Evolutionary conservation across 1,140 invertebrate species (phyloP).

Genomic region (Archivesica marissinica): DNA sequence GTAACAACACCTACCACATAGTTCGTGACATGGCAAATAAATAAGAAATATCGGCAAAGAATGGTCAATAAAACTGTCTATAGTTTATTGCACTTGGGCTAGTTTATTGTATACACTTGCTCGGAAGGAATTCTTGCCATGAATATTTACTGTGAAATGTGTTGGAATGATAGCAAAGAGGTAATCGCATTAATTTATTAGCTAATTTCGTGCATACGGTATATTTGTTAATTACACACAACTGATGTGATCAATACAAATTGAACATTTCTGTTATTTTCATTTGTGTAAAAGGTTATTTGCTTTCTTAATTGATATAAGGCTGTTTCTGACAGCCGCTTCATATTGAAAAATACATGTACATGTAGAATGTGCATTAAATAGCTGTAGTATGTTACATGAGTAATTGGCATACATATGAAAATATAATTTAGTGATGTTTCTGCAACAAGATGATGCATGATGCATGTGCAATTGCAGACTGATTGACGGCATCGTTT

Average conservation of each 20-base stretch:
- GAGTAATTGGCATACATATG: too few species aligned
- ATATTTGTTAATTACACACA: neutral
- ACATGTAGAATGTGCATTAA: too few species aligned
- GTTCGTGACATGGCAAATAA: neutral
- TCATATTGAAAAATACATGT: neutral
- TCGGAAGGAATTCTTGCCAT: neutral
- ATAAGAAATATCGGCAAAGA: neutral
- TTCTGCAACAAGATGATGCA: too few species aligned
- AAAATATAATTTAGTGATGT: too few species aligned
- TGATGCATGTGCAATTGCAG: too few species aligned
- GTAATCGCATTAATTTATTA: neutral
- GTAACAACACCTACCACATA: neutral
- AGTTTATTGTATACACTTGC: neutral
- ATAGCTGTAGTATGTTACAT: too few species aligned
- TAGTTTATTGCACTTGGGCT: neutral
- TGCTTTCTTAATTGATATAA: neutral
- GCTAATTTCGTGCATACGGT: neutral
- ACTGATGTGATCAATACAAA: too few species aligned
- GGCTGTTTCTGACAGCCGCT: neutral
- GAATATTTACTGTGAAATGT: constrained; percentile 34
- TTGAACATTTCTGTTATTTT: neutral
- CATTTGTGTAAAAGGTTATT: neutral
- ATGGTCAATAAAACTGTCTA: neutral
- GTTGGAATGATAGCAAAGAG: neutral
- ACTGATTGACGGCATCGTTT: too few species aligned